These are phyloP conservation scores for Drosophila erecta DNA, from an alignment of 1,140 invertebrate species.

Conservation along the genomic window DNA sequence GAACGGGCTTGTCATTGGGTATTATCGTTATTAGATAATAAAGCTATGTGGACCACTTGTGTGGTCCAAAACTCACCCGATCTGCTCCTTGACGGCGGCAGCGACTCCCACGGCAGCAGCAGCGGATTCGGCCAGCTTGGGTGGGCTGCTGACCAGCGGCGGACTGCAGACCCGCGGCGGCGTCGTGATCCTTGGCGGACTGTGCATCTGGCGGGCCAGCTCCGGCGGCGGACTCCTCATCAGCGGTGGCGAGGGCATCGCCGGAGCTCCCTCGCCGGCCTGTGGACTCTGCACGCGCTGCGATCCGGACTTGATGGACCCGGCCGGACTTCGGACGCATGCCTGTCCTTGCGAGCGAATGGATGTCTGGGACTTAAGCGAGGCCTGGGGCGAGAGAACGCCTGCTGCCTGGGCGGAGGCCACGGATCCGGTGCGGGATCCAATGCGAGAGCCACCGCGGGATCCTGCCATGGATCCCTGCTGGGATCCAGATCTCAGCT, in stretches of 20 bases:
- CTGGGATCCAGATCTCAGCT: conserved; percentile 22
- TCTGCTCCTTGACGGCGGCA: conserved; percentile 26
- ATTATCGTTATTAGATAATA: too few relatives aligned
- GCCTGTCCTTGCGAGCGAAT: conserved; percentile 32
- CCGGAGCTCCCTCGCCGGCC: conserved; percentile 69
- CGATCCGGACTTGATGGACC: conserved; percentile 64
- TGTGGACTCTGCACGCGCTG: conserved; percentile 73
- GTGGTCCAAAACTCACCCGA: conserved; percentile 25
- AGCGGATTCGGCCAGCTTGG: conserved; percentile 65
- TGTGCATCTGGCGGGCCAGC: conserved; percentile 71
- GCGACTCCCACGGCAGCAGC: conserved; percentile 36
- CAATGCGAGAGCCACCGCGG: conserved; percentile 34
- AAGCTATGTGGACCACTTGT: too few relatives aligned
- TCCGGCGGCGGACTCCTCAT: conserved; percentile 71
- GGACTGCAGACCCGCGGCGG: conserved; percentile 79
- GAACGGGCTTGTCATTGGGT: too few relatives aligned
- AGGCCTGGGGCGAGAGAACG: conserved; percentile 62
- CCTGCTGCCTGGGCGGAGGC: conserved; percentile 29
- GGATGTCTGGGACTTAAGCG: conserved; percentile 59
- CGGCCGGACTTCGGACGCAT: conserved; percentile 38
- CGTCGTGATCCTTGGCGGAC: conserved; percentile 77
- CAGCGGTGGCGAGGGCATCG: conserved; percentile 77
- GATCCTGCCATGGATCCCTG: conserved; percentile 34
- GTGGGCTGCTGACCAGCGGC: conserved; percentile 76
- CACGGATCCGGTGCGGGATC: conserved; percentile 59